Base-by-base conservation (phyloP, 2,113 vertebrate species). In the Sinocyclocheilus rhinocerous region DNA sequence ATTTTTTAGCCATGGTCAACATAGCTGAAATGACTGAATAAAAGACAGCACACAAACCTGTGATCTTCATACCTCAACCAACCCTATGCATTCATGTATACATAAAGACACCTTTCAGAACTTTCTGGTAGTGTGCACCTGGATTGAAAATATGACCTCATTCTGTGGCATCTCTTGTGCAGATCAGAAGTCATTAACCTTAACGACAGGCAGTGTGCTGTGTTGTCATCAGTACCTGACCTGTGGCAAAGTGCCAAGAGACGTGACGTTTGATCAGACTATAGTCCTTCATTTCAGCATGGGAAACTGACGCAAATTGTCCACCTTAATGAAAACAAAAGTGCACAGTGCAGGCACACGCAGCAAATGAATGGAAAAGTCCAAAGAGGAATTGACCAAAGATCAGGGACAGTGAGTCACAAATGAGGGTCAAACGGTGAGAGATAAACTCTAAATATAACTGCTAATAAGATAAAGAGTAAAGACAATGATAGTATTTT, bases 161-260 rank as follows among this genome's bases (percentile, higher is more conserved):
- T 90, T 90, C 78, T 86, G 39, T 22, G 61, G 36, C 33, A 13
- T 84, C 69, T 59, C 50, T 42, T 10, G 87, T 84, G 72, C 85
- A 87, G 70, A 76, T 75, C 76, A 88, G 84, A 81, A 83, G 88
- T 89, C 87, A 90, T 91, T 92, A 90, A 88, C 85, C 89, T 48
- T 86, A 83, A 84, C 67, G 84, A 90, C 81, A 90, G 59, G 80
- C 83, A 63, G n/a, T 24, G n/a, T 50, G 73, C 33, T 39, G 48
- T 69, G 73, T 69, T 84, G 87, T 83, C 85, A 78, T 59, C 73
- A 45, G 75, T 57, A 16, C 36, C 84, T 87, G 69, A 36, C 45
- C 65, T 73, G 69, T 76, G 89, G 84, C 79, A 55, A 42, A 48
- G 16, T 29, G 83, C 85, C 84, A 85, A 88, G 26, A 89, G 78